A percentile compares a stretch with the other conserved stretches of the same genome.
Evolutionary conservation across 2,888 invertebrate species (phyloP).

Genomic region (Caenorhabditis imperialis): DNA sequence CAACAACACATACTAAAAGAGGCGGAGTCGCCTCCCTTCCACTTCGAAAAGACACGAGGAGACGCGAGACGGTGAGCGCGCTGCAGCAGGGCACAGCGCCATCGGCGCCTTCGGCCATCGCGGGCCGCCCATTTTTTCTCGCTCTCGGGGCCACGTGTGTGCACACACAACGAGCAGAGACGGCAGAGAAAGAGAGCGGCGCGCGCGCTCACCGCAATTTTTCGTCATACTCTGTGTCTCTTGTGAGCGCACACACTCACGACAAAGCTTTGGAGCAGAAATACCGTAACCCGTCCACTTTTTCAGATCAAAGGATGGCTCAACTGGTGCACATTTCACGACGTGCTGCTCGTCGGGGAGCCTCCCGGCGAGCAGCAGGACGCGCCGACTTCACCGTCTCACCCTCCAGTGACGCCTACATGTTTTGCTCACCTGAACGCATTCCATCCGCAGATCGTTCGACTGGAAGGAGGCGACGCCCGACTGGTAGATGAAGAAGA

Average conservation of each 20-base stretch:
- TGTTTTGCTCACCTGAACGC: conserved; percentile 51
- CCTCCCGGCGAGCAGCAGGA: conserved; percentile 7
- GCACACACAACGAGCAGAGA: not conserved
- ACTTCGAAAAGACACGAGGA: not conserved
- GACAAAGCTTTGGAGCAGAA: too few species aligned
- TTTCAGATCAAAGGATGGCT: not conserved
- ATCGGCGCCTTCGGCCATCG: conserved; percentile 1
- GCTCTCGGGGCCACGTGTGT: conserved; percentile 33
- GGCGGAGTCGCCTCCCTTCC: conserved; percentile 21
- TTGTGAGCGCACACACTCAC: too few species aligned
- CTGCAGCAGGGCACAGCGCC: too few species aligned
- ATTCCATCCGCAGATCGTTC: conserved; percentile 48
- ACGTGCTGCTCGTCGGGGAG: conserved; percentile 2
- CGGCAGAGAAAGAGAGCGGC: conserved; percentile 8
- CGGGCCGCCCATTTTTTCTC: conserved; percentile 5
- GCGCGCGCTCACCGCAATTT: conserved; percentile 28
- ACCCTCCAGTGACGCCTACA: too few species aligned
- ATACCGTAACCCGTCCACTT: too few species aligned
- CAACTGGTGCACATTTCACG: not conserved
- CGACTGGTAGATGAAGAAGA: conserved; percentile 43
- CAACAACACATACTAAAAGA: conserved; percentile 26
- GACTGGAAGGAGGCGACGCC: conserved; percentile 29
- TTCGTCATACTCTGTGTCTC: conserved; percentile 38
- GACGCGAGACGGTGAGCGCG: too few species aligned
- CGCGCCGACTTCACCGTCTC: not conserved